Base-by-base conservation (phyloP, 2,797 vertebrate species). In the Cryptoblepharus egeriae region DNA sequence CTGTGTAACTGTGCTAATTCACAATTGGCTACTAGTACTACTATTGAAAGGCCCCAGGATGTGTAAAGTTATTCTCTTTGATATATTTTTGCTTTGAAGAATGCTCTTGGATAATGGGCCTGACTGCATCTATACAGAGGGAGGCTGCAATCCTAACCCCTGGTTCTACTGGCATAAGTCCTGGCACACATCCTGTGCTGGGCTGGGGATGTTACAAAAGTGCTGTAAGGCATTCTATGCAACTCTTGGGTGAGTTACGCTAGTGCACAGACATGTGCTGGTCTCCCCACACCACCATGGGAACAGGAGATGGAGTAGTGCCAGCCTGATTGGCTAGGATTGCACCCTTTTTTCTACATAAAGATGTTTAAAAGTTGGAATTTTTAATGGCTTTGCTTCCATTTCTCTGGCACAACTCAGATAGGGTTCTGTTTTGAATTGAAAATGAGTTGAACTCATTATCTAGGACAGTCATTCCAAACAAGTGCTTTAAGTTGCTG, bases 401-500 rank as follows among this genome's bases (percentile, higher is more conserved):
- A 70, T 3, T 1, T 85, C 77, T 15, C 18, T 65, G 55, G 52
- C 35, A 32, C 37, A 70, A 71, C 37, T 15, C 3, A 6, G 20
- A 58, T 18, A 42, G 49, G 26, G 30, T 45, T 8, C n/a, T 82
- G 5, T 63, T 88, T 87, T 83, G 63, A 78, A 61, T 70, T 86
- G 73, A 75, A 37, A 74, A 75, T 70, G 77, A 88, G 4, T 80
- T 71, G 35, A 71, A 15, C 42, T 73, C 0, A 1, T 70, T 75
- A 76, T 13, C 67, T 28, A 75, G 28, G 52, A 90, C 20, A 22
- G 52, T 91, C 20, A 22, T 75, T 79, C 60, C 45, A 77, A 57
- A 64, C 84, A 84, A 10, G 67, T 70, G 4, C 60, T 22, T 64
- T 16, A 88, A 83, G 28, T 85, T 84, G 20, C 65, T 85, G n/a